phyloP scores from a whole-genome alignment of 2,888 invertebrate species.

The Drosophila rubida region DNA sequence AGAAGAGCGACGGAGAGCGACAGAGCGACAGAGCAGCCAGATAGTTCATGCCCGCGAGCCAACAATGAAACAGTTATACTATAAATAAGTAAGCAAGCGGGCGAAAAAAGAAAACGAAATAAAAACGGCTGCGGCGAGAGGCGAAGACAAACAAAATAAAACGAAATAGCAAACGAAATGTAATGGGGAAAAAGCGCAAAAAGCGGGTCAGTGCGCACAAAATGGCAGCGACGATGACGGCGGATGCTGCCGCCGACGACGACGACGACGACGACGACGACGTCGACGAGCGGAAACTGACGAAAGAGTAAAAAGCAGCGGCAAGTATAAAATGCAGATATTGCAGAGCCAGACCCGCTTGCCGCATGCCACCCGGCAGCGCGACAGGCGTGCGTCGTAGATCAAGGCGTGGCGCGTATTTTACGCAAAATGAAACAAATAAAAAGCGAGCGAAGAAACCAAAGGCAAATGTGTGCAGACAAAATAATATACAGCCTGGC shows the following conservation, averaged over 20 bases:
- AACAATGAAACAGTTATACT: constrained; percentile 79
- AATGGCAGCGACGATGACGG: constrained; percentile 74
- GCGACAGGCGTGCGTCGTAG: constrained; percentile 38
- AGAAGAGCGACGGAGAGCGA: constrained; percentile 17
- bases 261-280: constrained; percentile 20
- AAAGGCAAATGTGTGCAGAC: constrained; percentile 47
- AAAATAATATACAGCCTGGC: constrained; percentile 54
- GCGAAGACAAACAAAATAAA: constrained; percentile 55
- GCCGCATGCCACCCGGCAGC: background rate
- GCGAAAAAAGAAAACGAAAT: constrained; percentile 41
- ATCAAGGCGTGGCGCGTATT: constrained; percentile 69
- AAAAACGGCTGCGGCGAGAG: background rate
- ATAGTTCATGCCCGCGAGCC: constrained; percentile 75
- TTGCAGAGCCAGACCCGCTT: constrained; percentile 35
- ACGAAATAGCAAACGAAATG: constrained; percentile 68
- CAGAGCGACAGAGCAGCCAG: constrained; percentile 32
- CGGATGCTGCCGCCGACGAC: constrained; percentile 61
- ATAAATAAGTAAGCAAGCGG: constrained; percentile 72
- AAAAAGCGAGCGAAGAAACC: constrained; percentile 29
- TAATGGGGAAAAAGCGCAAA: constrained; percentile 76
- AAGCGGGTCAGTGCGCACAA: constrained; percentile 77
- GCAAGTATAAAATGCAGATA: constrained; percentile 70
- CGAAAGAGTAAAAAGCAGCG: constrained; percentile 32
- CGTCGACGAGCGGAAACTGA: background rate
- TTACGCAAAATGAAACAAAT: constrained; percentile 65